phyloP scores from a whole-genome alignment of 2,797 vertebrate species.

The Alosa sapidissima region DNA sequence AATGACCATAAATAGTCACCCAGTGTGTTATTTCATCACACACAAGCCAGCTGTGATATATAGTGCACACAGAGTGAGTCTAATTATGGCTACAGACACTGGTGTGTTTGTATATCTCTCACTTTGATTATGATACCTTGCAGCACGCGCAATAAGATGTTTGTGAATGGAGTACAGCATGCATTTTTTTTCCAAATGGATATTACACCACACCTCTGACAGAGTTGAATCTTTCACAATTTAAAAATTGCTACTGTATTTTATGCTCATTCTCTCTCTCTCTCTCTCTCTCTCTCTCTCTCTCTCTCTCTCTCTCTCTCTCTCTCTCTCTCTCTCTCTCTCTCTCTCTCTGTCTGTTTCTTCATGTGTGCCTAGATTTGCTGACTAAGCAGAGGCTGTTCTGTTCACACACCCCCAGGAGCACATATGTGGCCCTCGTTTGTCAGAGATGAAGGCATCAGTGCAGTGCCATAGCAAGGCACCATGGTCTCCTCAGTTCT shows the following conservation, averaged over 20 bases:
- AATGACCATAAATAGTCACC: conserved; percentile 16
- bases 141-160: background rate
- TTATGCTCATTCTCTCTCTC: background rate
- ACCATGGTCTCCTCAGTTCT: background rate
- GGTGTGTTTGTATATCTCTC: background rate
- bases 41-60: background rate
- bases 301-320: background rate
- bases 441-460: background rate
- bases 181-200: background rate
- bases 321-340: background rate
- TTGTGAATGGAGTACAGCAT: background rate
- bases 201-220: background rate
- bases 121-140: background rate
- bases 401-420: background rate
- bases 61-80: background rate
- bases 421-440: background rate
- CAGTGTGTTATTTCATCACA: conserved; percentile 9
- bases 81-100: background rate
- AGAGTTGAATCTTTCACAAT: background rate
- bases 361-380: background rate
- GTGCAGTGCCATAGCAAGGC: background rate
- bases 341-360: background rate
- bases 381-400: background rate
- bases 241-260: background rate
- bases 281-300: background rate